Evolutionary conservation across 2,888 invertebrate genomes (phyloP).

Genomic region (Folsomia manolachei): DNA sequence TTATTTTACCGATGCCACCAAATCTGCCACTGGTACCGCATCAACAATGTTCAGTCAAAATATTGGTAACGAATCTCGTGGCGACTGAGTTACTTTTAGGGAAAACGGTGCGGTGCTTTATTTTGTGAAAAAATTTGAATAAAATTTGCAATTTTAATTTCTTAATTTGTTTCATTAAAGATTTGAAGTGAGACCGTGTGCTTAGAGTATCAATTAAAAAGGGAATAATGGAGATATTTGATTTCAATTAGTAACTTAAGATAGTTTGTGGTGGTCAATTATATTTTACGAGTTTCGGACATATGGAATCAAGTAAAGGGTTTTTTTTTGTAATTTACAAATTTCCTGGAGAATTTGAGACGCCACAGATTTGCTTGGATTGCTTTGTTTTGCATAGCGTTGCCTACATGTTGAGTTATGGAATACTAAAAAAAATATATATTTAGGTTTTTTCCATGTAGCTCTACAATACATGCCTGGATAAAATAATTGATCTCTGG

Average conservation of each 20-base stretch:
- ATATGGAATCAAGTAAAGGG: neutral
- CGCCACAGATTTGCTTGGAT: neutral
- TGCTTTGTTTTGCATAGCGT: neutral
- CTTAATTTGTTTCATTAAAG: too few species aligned
- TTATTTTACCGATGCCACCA: neutral
- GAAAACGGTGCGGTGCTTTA: too few species aligned
- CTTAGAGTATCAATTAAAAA: too few species aligned
- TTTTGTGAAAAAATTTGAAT: neutral
- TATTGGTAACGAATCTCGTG: neutral
- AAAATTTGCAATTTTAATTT: too few species aligned
- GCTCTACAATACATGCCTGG: neutral
- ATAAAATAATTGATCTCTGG: conserved; percentile 8
- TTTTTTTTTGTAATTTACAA: neutral
- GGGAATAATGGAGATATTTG: too few species aligned
- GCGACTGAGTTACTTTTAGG: neutral
- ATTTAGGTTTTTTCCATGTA: neutral
- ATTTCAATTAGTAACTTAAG: neutral
- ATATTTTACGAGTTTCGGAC: neutral
- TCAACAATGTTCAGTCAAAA: neutral
- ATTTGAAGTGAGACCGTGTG: too few species aligned
- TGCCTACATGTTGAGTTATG: too few species aligned
- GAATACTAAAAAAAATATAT: too few species aligned
- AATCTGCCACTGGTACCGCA: neutral
- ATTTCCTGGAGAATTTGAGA: neutral
- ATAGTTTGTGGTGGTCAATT: neutral